Evolutionary conservation across 2,888 invertebrate genomes (phyloP).

Genomic region (Phengaris alcon): DNA sequence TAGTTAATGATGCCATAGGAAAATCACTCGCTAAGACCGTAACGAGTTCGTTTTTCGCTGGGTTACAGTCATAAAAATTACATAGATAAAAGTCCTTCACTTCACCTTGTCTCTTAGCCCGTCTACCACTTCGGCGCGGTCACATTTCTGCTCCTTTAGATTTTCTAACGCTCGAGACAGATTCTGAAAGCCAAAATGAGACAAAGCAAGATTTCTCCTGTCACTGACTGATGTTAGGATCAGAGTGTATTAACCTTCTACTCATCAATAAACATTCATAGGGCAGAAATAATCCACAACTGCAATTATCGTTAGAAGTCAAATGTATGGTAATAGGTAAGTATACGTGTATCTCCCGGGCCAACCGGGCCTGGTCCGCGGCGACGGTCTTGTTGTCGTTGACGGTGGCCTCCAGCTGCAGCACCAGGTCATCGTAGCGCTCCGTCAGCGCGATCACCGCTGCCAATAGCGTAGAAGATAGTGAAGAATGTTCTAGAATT

Average conservation of each 20-base stretch:
- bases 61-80: no score
- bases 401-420: conserved; percentile 49
- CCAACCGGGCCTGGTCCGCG: conserved; percentile 47
- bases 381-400: conserved; percentile 48
- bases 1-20: no score
- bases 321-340: no score
- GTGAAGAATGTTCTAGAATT: no score
- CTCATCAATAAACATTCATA: no score
- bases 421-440: conserved; percentile 50
- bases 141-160: conserved; percentile 64
- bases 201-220: neutral
- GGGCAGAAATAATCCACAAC: no score
- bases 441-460: conserved; percentile 60
- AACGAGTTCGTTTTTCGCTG: no score
- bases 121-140: conserved; percentile 63
- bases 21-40: no score
- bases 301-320: no score
- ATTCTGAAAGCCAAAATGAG: conserved; percentile 44
- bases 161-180: conserved; percentile 58
- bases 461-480: conserved; percentile 35
- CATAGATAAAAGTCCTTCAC: conserved; percentile 40
- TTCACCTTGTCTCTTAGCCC: conserved; percentile 63
- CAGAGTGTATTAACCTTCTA: no score
- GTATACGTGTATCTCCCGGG: conserved; percentile 51
- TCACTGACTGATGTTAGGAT: no score